phyloP scores from a whole-genome alignment of 1,140 invertebrate genomes.

The Drosophila repleta region DNA sequence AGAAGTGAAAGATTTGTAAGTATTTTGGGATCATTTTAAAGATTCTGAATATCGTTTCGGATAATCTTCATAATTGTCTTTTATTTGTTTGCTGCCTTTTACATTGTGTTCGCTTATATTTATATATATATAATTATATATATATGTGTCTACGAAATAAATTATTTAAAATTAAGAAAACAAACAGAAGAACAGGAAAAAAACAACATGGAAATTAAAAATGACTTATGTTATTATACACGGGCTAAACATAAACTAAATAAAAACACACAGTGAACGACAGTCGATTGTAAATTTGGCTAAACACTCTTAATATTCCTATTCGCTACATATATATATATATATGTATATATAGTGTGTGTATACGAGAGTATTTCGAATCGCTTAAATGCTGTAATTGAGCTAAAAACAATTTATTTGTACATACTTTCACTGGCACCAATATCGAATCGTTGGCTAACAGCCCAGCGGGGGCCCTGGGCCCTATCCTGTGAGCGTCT shows the following conservation, averaged over 20 bases:
- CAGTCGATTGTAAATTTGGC: slow-evolving; percentile 69
- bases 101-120: slow-evolving; percentile 31
- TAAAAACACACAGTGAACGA: slow-evolving; percentile 55
- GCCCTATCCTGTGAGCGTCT: slow-evolving; percentile 62
- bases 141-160: slow-evolving; percentile 60
- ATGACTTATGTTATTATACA: slow-evolving; percentile 2
- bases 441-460: slow-evolving; percentile 40
- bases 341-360: background rate
- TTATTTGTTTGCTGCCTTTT: slow-evolving; percentile 41
- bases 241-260: slow-evolving; percentile 47
- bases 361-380: slow-evolving; percentile 3
- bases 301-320: slow-evolving; percentile 44
- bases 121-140: no score
- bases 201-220: slow-evolving; percentile 57
- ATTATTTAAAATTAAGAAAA: slow-evolving; percentile 77
- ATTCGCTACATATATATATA: background rate
- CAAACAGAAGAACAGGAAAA: slow-evolving; percentile 60
- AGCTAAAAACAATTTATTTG: slow-evolving; percentile 67
- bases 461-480: background rate
- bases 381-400: slow-evolving; percentile 47
- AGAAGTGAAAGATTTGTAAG: background rate
- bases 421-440: slow-evolving; percentile 79
- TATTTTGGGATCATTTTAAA: background rate
- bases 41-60: no score
- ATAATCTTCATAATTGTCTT: slow-evolving; percentile 10